These are phyloP conservation scores for Phasianus colchicus DNA, from an alignment of 2,113 vertebrate genomes.

Conservation along the genomic window DNA sequence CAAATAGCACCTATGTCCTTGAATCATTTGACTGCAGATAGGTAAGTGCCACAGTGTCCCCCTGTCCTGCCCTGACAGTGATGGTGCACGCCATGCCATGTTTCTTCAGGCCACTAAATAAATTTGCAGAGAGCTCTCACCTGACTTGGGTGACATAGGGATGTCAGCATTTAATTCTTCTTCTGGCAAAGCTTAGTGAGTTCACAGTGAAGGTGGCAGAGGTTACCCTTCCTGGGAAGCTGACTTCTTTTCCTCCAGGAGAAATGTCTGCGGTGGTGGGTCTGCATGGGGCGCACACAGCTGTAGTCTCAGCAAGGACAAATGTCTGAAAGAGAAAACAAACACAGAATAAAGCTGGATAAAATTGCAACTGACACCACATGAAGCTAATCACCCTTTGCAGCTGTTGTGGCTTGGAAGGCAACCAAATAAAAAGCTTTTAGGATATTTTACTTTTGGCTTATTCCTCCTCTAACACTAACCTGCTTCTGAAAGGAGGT, in stretches of 20 bases:
- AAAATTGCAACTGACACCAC: conserved; percentile 35
- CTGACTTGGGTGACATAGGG: fast-evolving
- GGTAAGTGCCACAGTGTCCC: background rate
- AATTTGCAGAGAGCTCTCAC: background rate
- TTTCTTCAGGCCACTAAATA: background rate
- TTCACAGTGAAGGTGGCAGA: background rate
- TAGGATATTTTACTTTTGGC: background rate
- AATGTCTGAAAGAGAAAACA: conserved; percentile 11
- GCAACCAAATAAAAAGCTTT: conserved; percentile 34
- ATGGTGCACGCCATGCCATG: background rate
- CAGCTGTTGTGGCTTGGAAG: conserved; percentile 61
- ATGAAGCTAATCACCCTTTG: conserved; percentile 34
- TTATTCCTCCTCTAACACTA: background rate
- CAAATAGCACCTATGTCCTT: background rate
- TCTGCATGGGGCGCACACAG: background rate
- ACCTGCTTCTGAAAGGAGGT: conserved; percentile 20
- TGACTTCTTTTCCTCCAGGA: background rate
- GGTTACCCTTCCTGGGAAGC: background rate
- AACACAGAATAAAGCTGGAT: background rate
- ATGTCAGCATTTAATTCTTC: fast-evolving
- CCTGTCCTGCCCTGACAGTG: background rate
- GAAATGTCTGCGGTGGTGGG: background rate
- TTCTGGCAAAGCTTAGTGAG: background rate
- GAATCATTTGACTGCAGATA: background rate
- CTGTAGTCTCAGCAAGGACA: conserved; percentile 40